Conservation (phyloP, 2,888 invertebrate species). For the Chymomyza fuscimana region DNA sequence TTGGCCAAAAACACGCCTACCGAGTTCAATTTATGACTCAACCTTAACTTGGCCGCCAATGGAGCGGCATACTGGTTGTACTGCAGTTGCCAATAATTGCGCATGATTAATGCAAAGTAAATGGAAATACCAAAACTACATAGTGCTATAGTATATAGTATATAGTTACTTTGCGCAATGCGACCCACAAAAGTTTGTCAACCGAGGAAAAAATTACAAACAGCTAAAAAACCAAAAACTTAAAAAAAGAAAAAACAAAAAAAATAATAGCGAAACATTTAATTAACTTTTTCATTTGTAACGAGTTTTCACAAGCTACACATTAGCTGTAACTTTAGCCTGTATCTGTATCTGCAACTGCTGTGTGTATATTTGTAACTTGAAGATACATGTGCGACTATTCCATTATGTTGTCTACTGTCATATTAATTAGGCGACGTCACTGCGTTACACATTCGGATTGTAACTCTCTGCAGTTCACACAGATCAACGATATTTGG, state of each 20-base stretch:
- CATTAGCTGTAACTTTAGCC: conserved; percentile 8
- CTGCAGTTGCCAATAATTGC: conserved; percentile 31
- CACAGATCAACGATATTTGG: conserved; percentile 32
- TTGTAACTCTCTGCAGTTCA: conserved; percentile 22
- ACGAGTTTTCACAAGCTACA: conserved; percentile 48
- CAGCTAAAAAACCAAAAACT: background rate
- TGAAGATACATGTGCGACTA: background rate
- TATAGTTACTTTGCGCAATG: conserved; percentile 25
- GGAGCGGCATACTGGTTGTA: background rate
- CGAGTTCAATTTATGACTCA: conserved; percentile 42
- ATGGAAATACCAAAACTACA: background rate
- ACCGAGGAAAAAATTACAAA: conserved; percentile 10
- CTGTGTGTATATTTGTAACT: background rate
- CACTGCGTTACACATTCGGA: conserved; percentile 39
- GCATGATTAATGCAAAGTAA: conserved; percentile 31
- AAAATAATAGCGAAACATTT: conserved; percentile 14
- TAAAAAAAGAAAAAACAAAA: conserved; percentile 2
- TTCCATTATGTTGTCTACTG: conserved; percentile 8
- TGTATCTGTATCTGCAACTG: background rate
- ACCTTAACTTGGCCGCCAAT: conserved; percentile 28
- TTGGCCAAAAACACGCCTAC: conserved; percentile 12
- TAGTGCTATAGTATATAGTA: background rate
- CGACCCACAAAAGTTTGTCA: conserved; percentile 23
- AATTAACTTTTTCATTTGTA: conserved; percentile 34
- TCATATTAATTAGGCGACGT: conserved; percentile 14